Base-by-base conservation (phyloP, 2,797 vertebrate species). In the Prionace glauca region DNA sequence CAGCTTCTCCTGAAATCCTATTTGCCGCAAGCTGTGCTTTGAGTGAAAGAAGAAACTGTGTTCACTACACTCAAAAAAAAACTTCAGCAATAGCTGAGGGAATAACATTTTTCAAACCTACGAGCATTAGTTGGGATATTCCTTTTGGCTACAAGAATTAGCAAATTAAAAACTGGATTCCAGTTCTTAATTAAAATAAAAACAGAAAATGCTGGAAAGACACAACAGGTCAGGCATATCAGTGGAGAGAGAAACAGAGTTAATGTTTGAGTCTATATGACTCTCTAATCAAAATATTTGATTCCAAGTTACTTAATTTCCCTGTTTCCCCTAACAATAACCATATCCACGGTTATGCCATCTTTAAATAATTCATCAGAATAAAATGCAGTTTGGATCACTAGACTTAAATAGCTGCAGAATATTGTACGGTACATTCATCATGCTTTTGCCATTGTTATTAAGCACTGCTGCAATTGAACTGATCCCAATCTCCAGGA, bases 381-480 rank as follows among this genome's bases (percentile, higher is more conserved):
- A 67, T 26, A 67, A 36, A 22, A 60, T 36, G 88, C 60, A 65
- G 60, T 65, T 62, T 65, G n/a, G 32, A 92, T 32, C 65, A 91
- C 62, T 67, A 16, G 60, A 36, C 32, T 92, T 16, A n/a, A n/a
- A 91, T 65, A 92, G 90, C 62, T 69, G 62, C 65, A 67, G 32
- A 92, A 41, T 12, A 26, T 69, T 67, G 18, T 67, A 69, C 22
- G 5, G 67, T 69, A 92, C n/a, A 92, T 92, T 92, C 65, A 92
- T 69, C 65, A 69, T 36, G 32, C 10, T 69, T 29, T 69, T 92
- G n/a, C 20, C 62, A 36, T n/a, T 67, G n/a, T 69, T 36, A 92
- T 69, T 92, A 41, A 92, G 88, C 29, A 67, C 90, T 92, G 65
- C 90, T 92, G 65, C 90, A 92, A 92, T 41, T 92, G 62, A 41